Conservation (phyloP, 2,797 vertebrate genomes). For the Danionella dracula region DNA sequence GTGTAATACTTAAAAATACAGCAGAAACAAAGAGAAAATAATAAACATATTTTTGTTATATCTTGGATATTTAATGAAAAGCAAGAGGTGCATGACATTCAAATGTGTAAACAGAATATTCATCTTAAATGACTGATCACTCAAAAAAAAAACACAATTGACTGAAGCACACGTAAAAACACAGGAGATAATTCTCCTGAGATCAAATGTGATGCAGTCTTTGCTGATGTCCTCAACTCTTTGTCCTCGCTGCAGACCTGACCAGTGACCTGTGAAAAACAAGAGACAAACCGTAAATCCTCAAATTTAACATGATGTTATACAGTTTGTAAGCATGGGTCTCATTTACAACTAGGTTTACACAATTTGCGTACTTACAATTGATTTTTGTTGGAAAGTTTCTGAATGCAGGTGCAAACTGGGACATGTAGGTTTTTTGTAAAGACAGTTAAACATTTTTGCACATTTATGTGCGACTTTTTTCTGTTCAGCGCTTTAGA, state of each 20-base stretch:
- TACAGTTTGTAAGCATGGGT: not conserved
- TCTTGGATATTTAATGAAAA: not conserved
- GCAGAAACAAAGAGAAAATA: not conserved
- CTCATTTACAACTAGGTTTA: conserved; percentile 1
- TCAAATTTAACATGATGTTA: not conserved
- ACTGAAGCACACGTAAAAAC: not conserved
- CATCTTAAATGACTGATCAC: not conserved
- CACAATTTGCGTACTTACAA: conserved; percentile 11
- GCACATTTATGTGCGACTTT: no score
- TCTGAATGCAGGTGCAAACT: not conserved
- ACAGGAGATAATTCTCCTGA: not conserved
- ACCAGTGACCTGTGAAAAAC: not conserved
- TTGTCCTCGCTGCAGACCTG: not conserved
- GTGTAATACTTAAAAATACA: no score
- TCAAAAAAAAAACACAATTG: not conserved
- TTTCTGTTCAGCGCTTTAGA: no score
- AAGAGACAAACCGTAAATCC: not conserved
- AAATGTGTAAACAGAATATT: not conserved
- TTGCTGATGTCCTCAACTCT: not conserved
- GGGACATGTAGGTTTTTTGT: no score
- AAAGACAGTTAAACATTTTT: no score
- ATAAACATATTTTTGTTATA: not conserved
- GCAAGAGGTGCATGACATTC: not conserved
- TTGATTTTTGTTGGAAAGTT: not conserved
- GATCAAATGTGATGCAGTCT: not conserved